phyloP scores from a whole-genome alignment of 2,888 invertebrate genomes.

The Drosophila acutilabella region DNA sequence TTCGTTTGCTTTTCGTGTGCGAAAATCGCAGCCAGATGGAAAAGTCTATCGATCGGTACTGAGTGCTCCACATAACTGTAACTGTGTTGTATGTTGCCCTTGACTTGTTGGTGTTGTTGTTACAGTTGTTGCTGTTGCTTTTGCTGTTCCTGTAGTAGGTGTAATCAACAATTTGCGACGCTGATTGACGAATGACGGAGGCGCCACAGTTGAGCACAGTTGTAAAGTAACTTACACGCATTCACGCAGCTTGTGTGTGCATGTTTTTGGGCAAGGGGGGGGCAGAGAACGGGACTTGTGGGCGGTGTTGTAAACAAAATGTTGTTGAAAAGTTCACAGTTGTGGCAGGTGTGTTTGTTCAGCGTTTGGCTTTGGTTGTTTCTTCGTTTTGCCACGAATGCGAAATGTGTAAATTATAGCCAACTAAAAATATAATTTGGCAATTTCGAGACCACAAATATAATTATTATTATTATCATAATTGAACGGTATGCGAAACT shows the following conservation, averaged over 20 bases:
- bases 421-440: slow-evolving; percentile 25
- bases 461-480: slow-evolving; percentile 27
- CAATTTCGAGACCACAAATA: slow-evolving; percentile 16
- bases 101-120: slow-evolving; percentile 68
- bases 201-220: slow-evolving; percentile 22
- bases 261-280: not conserved
- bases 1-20: slow-evolving; percentile 73
- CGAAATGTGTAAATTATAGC: slow-evolving; percentile 22
- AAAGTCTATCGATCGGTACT: slow-evolving; percentile 53
- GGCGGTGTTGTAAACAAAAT: slow-evolving; percentile 19
- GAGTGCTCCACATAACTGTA: slow-evolving; percentile 62
- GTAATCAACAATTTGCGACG: slow-evolving; percentile 80
- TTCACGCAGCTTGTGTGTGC: slow-evolving; percentile 39
- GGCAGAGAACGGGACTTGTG: not conserved
- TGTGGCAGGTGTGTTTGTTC: slow-evolving; percentile 22
- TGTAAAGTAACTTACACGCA: slow-evolving; percentile 38
- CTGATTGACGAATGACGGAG: slow-evolving; percentile 74
- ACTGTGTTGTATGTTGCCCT: slow-evolving; percentile 66
- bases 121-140: slow-evolving; percentile 59
- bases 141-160: slow-evolving; percentile 66
- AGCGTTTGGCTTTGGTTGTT: slow-evolving; percentile 5
- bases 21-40: slow-evolving; percentile 68
- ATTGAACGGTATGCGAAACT: not conserved
- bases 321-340: slow-evolving; percentile 18
- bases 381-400: slow-evolving; percentile 4